phyloP scores from a whole-genome alignment of 1,140 invertebrate genomes.

The Drosophila leontia region DNA sequence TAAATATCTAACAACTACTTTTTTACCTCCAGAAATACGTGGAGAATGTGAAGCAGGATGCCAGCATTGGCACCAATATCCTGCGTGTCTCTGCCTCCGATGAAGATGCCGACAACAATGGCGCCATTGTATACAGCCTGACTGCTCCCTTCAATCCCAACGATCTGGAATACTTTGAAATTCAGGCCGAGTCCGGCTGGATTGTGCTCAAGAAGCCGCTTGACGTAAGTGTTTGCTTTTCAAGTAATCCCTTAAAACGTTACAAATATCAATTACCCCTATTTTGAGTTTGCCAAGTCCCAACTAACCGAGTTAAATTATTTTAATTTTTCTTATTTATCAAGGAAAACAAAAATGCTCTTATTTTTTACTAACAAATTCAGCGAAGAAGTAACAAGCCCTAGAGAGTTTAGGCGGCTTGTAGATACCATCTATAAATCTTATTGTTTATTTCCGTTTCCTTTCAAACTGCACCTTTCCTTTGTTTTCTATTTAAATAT shows the following conservation, averaged over 20 bases:
- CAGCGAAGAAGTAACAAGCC: constrained; percentile 31
- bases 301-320: constrained; percentile 69
- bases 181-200: constrained; percentile 98
- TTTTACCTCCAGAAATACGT: constrained; percentile 93
- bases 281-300: constrained; percentile 57
- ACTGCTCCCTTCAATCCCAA: constrained; percentile 93
- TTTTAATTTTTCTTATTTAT: constrained; percentile 45
- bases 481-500: constrained; percentile 41
- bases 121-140: constrained; percentile 96
- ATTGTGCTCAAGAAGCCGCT: constrained; percentile 96
- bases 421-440: constrained; percentile 14
- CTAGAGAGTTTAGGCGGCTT: constrained; percentile 42
- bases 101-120: constrained; percentile 98
- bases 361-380: constrained; percentile 69
- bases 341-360: constrained; percentile 14
- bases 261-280: constrained; percentile 15
- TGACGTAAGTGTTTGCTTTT: constrained; percentile 93
- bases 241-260: background rate
- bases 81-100: constrained; percentile 96
- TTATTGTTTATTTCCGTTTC: constrained; percentile 50
- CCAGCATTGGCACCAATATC: constrained; percentile 97
- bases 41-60: constrained; percentile 98
- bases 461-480: constrained; percentile 76
- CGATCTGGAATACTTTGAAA: constrained; percentile 97
- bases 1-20: background rate